A percentile compares a stretch with the other conserved stretches of the same genome.
phyloP scores from a whole-genome alignment of 2,888 invertebrate species.

The Dolomedes plantarius region DNA sequence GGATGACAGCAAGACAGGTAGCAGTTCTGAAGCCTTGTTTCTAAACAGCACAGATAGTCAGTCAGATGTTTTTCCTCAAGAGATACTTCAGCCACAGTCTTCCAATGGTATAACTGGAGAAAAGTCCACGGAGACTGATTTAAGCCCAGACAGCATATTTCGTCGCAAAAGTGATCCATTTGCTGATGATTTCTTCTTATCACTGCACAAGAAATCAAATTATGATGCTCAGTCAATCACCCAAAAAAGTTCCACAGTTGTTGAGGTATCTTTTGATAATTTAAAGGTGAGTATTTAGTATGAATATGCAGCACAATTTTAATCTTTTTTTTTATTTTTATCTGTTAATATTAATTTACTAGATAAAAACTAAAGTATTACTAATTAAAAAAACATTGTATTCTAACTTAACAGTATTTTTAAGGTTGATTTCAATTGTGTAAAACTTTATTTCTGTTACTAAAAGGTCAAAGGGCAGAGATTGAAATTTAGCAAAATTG shows the following conservation, averaged over 20 bases:
- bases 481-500: too few relatives aligned
- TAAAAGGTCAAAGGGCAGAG: too few relatives aligned
- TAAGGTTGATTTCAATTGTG: too few relatives aligned
- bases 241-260: not conserved
- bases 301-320: too few relatives aligned
- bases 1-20: conserved; percentile 20
- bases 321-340: not conserved
- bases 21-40: conserved; percentile 43
- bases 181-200: conserved; percentile 69
- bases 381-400: too few relatives aligned
- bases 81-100: not conserved
- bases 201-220: conserved; percentile 48
- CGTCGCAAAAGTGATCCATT: conserved; percentile 68
- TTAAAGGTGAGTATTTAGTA: not conserved
- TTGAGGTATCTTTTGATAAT: conserved; percentile 6
- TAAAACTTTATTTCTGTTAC: too few relatives aligned
- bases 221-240: not conserved
- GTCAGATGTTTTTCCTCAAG: conserved; percentile 28
- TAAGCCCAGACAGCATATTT: conserved; percentile 66
- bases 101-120: conserved; percentile 7
- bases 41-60: conserved; percentile 29
- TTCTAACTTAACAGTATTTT: too few relatives aligned
- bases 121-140: not conserved
- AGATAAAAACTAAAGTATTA: too few relatives aligned
- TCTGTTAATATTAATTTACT: not conserved